Base-by-base conservation (phyloP, 35 echinoderm and acorn worm species). In the Nesometra sesokonis region DNA sequence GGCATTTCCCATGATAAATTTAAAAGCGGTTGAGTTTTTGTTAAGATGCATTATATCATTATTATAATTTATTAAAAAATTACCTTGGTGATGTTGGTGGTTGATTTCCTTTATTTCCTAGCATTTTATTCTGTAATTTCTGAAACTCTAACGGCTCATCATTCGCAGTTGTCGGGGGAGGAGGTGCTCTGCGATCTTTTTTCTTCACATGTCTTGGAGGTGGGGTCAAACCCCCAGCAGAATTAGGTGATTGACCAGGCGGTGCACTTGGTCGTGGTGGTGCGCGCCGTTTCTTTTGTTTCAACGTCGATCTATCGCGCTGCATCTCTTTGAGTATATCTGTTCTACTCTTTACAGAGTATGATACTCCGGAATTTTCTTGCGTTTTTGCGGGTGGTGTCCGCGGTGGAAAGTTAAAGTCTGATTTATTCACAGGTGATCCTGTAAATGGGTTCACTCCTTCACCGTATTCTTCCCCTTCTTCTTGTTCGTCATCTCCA, bases 301-400 rank as follows among this genome's bases (percentile, higher is more conserved):
- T 93, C 36, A 97, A 84, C 7, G 92, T 99, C 30, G 91, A 81
- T 17, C 92, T 30, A 79, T 88, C 90, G 17, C 88, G 33, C 32
- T 94, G 87, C 89, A 99, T 86, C 80, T 99, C 96, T 84, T 91
- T 90, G 3, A 99, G 86, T 23, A 99, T 92, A 38, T 99, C 87
- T 29, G 88, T 77, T n/a, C 96, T 89, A 27, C 92, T 94, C 78
- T 99, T 99, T 29, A 99, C 93, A 11, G 80, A 80, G 78, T 89
- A 93, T 13, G 77, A 82, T 38, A 36, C 85, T 47, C 84, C 86
- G 36, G 35, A n/a, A 8, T 78, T 84, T 89, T 89, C 81, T 84
- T 89, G 81, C 23, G 87, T 35, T 77, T 85, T 91, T 0, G 86
- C 77, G 36, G 90, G 90, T 38, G 94, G 94, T 77, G 93, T 90